These are phyloP conservation scores for Andrena marginata DNA, from an alignment of 2,888 invertebrate genomes.

Conservation along the genomic window DNA sequence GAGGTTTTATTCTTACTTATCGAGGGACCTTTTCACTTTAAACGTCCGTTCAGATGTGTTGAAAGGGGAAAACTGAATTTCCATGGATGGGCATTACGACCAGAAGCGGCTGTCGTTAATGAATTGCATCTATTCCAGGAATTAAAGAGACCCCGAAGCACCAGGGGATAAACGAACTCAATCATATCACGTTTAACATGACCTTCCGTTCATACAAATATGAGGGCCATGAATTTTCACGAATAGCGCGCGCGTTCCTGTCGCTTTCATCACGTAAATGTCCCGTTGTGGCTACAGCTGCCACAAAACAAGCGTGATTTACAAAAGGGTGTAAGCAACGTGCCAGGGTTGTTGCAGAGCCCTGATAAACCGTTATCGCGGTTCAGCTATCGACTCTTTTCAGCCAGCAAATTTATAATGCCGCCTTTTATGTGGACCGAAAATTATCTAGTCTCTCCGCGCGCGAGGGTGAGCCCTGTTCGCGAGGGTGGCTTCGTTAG, in stretches of 20 bases:
- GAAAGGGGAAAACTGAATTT: too few species aligned
- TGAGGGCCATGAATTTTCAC: background rate
- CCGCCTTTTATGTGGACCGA: background rate
- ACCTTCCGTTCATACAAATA: background rate
- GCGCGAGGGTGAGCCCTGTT: background rate
- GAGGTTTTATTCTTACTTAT: too few species aligned
- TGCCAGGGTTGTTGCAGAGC: background rate
- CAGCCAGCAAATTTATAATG: slow-evolving; percentile 17
- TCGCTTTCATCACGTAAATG: background rate
- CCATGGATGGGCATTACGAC: too few species aligned
- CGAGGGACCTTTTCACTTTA: too few species aligned
- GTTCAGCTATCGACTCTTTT: slow-evolving; percentile 24
- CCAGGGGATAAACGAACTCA: too few species aligned
- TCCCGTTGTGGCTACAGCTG: background rate
- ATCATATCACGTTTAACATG: background rate
- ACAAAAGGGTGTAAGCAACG: slow-evolving; percentile 3
- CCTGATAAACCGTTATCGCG: slow-evolving; percentile 37
- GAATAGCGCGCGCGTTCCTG: background rate
- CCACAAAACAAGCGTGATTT: background rate
- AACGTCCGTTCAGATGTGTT: too few species aligned
- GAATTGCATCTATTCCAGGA: too few species aligned
- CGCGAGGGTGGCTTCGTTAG: slow-evolving; percentile 24
- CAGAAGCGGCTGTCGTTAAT: too few species aligned
- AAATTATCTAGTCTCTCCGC: slow-evolving; percentile 38
- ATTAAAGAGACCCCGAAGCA: too few species aligned